Evolutionary conservation across 1,140 invertebrate species (phyloP).

Genomic region (Dendrolimus punctatus): DNA sequence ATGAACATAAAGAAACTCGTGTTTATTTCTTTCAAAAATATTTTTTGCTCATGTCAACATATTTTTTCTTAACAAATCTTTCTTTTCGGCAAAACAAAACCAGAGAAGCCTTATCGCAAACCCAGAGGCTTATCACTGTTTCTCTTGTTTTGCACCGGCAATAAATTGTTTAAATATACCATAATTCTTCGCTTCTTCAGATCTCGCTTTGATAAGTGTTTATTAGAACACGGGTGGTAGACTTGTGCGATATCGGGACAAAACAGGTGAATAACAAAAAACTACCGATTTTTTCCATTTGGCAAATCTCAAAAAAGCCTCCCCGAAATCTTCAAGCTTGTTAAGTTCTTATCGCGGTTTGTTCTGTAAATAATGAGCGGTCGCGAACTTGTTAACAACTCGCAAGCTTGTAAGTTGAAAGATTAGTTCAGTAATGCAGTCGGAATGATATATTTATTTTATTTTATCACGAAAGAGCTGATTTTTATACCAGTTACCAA

Average conservation of each 20-base stretch:
- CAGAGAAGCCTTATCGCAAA: conserved; percentile 50
- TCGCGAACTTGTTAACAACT: conserved; percentile 47
- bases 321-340: conserved; percentile 31
- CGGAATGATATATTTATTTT: too few relatives aligned
- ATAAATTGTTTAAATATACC: conserved; percentile 68
- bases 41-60: conserved; percentile 3
- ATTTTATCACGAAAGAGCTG: too few relatives aligned
- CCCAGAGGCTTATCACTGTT: conserved; percentile 49
- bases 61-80: conserved; percentile 7
- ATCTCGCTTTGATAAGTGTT: conserved; percentile 53
- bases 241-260: conserved; percentile 39
- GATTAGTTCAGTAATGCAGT: conserved; percentile 9
- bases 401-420: conserved; percentile 10
- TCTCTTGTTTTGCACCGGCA: conserved; percentile 57
- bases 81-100: conserved; percentile 35
- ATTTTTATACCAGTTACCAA: too few relatives aligned
- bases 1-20: neutral
- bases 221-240: conserved; percentile 63
- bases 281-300: conserved; percentile 28
- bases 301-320: conserved; percentile 41
- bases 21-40: conserved; percentile 5
- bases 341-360: conserved; percentile 51
- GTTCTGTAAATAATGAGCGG: conserved; percentile 54
- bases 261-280: conserved; percentile 47
- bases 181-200: conserved; percentile 64